Evolutionary conservation across 2,797 vertebrate genomes (phyloP).

Genomic region (Amblyraja radiata): DNA sequence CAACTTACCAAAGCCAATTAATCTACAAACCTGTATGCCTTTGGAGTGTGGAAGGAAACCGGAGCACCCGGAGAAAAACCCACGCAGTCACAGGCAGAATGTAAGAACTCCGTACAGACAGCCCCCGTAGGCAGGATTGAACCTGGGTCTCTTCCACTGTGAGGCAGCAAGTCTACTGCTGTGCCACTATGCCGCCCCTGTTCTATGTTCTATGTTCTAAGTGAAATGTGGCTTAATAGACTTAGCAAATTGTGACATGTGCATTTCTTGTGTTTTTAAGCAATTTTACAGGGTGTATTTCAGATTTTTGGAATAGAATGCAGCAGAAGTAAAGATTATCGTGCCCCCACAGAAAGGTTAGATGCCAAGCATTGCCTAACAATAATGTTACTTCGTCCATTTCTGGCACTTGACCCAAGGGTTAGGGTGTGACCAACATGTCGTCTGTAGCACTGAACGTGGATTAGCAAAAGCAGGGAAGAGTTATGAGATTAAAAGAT

Average conservation of each 20-base stretch:
- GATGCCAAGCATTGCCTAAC: neutral
- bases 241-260: neutral
- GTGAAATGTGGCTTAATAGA: neutral
- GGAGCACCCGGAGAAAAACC: too few relatives aligned
- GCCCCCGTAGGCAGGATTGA: too few relatives aligned
- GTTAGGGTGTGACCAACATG: constrained; percentile 1
- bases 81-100: too few relatives aligned
- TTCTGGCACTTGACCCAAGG: neutral
- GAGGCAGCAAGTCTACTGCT: too few relatives aligned
- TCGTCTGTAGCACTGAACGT: neutral
- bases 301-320: neutral
- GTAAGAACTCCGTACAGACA: too few relatives aligned
- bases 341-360: neutral
- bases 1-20: too few relatives aligned
- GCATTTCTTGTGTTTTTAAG: neutral
- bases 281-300: neutral
- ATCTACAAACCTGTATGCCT: too few relatives aligned
- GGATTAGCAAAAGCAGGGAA: neutral
- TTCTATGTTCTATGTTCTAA: neutral
- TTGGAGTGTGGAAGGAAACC: too few relatives aligned
- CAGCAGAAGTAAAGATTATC: neutral
- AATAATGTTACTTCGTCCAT: neutral
- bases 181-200: too few relatives aligned
- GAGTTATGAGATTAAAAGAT: neutral
- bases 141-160: too few relatives aligned